These are phyloP conservation scores for Sinocyclocheilus grahami DNA, from an alignment of 2,113 vertebrate species.

Conservation along the genomic window DNA sequence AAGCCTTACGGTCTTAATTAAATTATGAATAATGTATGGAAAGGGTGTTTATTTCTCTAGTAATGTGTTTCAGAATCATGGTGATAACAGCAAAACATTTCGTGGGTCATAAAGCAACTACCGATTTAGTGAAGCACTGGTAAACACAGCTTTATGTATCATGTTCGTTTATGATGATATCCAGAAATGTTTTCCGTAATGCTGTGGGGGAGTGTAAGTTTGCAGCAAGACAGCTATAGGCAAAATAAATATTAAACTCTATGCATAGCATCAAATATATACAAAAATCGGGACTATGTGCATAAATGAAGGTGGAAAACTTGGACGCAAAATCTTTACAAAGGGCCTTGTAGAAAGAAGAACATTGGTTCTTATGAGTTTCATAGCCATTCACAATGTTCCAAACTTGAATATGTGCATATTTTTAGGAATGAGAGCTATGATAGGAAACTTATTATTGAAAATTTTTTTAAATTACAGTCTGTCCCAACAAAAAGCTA, in stretches of 20 bases:
- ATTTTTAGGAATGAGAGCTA: background rate
- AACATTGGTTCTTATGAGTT: background rate
- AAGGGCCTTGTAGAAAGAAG: too few relatives aligned
- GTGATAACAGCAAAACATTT: conserved; percentile 3
- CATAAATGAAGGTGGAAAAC: too few relatives aligned
- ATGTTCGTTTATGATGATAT: background rate
- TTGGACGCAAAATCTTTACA: too few relatives aligned
- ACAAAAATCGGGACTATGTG: too few relatives aligned
- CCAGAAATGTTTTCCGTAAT: background rate
- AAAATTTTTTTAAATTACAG: background rate
- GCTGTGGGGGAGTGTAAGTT: conserved; percentile 47
- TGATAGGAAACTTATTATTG: background rate
- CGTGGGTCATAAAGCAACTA: background rate
- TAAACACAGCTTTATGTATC: background rate
- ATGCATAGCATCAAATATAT: conserved; percentile 57
- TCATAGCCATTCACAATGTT: background rate
- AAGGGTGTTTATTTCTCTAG: background rate
- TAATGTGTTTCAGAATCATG: background rate
- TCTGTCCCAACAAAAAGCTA: background rate
- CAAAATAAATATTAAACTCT: conserved; percentile 56
- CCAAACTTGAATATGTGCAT: background rate
- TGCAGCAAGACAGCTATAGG: conserved; percentile 52
- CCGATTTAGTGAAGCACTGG: background rate
- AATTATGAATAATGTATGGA: background rate
- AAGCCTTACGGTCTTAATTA: background rate